Evolutionary conservation across 2,113 vertebrate species (phyloP).

Genomic region (Corythoichthys intestinalis): DNA sequence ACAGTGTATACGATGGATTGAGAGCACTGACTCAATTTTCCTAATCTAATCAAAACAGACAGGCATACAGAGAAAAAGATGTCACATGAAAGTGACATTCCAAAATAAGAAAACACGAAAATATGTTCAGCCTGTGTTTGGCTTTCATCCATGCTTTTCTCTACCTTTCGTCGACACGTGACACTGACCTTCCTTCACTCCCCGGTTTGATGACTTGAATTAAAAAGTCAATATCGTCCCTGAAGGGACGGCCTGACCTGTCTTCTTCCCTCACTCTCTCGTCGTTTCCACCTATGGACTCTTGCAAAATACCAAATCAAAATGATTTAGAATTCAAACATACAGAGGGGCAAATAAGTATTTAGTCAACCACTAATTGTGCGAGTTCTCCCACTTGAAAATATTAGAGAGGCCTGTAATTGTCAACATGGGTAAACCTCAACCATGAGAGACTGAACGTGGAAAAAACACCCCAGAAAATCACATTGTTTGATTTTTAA

Average conservation of each 20-base stretch:
- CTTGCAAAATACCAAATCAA: slow-evolving; percentile 30
- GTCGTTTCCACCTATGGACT: slow-evolving; percentile 1
- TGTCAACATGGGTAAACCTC: too few species aligned
- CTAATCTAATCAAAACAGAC: slow-evolving; percentile 13
- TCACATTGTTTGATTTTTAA: too few species aligned
- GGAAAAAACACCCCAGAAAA: too few species aligned
- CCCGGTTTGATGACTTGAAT: slow-evolving; percentile 36
- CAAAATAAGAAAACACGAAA: slow-evolving; percentile 6
- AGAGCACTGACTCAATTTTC: background rate
- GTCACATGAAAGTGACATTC: slow-evolving; percentile 18
- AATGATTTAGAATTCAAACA: background rate
- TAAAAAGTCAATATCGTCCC: slow-evolving; percentile 39
- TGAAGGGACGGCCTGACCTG: slow-evolving; percentile 23
- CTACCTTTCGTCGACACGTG: background rate
- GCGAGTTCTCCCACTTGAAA: too few species aligned
- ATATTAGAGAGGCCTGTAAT: too few species aligned
- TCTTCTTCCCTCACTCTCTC: background rate
- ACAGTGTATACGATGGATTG: background rate
- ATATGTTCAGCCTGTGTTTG: background rate
- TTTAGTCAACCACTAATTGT: too few species aligned
- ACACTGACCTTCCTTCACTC: slow-evolving; percentile 21
- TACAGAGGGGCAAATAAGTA: too few species aligned
- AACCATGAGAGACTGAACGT: too few species aligned
- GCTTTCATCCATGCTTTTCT: background rate
- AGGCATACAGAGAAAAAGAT: background rate